These are phyloP conservation scores for Indri indri DNA, from an alignment of 2,113 vertebrate genomes.

Conservation along the genomic window DNA sequence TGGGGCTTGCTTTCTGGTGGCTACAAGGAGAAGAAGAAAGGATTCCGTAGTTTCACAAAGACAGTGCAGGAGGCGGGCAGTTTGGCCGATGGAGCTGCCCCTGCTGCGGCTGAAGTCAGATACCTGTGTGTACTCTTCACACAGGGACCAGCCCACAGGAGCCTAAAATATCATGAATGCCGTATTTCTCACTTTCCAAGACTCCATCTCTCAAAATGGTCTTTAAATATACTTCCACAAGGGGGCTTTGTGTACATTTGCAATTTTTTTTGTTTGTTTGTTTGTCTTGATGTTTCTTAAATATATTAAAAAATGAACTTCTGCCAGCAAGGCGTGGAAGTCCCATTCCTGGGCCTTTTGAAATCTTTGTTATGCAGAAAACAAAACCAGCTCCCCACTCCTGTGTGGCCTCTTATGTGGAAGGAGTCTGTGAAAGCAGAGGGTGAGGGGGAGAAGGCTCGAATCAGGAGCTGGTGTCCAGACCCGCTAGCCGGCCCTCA, in stretches of 20 bases:
- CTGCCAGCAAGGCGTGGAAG: background rate
- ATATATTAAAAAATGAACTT: slow-evolving; percentile 37
- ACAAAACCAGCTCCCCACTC: background rate
- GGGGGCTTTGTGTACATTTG: slow-evolving; percentile 83
- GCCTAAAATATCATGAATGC: background rate
- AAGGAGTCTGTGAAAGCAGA: background rate
- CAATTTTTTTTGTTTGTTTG: slow-evolving; percentile 29
- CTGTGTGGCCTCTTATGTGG: background rate
- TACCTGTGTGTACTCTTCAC: rapidly evolving
- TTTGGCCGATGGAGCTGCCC: background rate
- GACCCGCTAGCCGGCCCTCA: background rate
- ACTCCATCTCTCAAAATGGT: background rate
- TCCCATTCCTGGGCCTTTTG: background rate
- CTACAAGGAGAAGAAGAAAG: background rate
- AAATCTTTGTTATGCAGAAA: slow-evolving; percentile 52
- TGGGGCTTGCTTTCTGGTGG: background rate
- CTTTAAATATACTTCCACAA: slow-evolving; percentile 85
- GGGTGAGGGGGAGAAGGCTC: background rate
- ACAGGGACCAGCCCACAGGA: rapidly evolving
- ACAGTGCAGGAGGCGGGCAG: background rate
- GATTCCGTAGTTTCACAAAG: background rate
- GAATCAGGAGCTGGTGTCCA: background rate
- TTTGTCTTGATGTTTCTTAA: slow-evolving; percentile 61
- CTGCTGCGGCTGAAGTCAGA: background rate
- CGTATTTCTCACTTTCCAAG: background rate